A percentile compares a stretch with the other conserved stretches of the same genome.
phyloP scores from a whole-genome alignment of 2,113 vertebrate genomes.

The Cavia porcellus region DNA sequence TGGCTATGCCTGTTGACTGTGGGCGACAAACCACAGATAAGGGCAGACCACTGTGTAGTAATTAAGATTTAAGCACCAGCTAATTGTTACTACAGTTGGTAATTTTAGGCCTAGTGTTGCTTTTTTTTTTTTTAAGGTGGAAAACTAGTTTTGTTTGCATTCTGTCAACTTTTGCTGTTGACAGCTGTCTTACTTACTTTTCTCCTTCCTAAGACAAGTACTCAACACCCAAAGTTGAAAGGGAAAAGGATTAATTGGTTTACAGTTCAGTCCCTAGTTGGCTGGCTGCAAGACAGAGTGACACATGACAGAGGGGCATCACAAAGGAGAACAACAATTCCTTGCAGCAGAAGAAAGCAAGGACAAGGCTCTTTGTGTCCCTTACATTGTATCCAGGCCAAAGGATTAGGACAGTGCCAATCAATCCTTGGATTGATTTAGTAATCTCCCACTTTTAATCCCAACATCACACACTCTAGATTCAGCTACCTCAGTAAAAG shows the following conservation, averaged over 20 bases:
- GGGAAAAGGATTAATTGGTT: neutral
- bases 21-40: neutral
- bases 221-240: neutral
- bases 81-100: neutral
- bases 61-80: neutral
- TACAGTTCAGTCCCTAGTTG: neutral
- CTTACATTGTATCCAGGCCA: neutral
- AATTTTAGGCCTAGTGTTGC: neutral
- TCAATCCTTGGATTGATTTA: neutral
- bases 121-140: neutral
- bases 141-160: neutral
- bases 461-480: neutral
- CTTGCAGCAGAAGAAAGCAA: neutral
- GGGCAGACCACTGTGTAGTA: too few relatives aligned
- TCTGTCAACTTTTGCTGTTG: slow-evolving; percentile 25
- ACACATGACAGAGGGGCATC: neutral
- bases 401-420: neutral
- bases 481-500: neutral
- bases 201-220: neutral
- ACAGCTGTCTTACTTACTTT: neutral
- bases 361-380: neutral
- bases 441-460: neutral
- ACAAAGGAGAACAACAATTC: neutral
- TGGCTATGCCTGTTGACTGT: neutral
- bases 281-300: neutral